Evolutionary conservation across 2,888 invertebrate genomes (phyloP), one percentile per base, ranked within the genome.

Genomic region (Microdon myrmicae): DNA sequence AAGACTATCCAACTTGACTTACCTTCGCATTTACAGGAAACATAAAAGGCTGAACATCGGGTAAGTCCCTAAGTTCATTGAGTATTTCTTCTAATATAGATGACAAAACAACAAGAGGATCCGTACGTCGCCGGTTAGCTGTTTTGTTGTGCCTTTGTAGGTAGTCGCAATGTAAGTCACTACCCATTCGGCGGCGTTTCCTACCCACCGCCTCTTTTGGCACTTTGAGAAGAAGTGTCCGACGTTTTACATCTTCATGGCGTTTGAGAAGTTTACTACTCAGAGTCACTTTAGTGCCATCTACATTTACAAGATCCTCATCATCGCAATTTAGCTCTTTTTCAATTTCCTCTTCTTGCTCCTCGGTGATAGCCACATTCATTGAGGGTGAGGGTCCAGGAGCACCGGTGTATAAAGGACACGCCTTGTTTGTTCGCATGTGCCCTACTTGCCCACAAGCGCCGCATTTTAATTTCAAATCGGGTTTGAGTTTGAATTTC

Each of bases 11-110:
- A 17, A 4, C 3, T 37, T 7, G 6, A 31, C 34, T 71, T 77
- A 89, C 90, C 83, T 96, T 97, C 7, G 89, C 87, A 81, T 93
- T 97, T 19, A 99, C 98, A 1, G 98, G 96, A 73, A 92, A 90
- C 69, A 96, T 82, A 81, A 99, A 98, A 0, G 93, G 93, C 70
- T 92, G 90, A 7, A 94, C 94, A 75, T 96, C 95, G 0, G 94
- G 93, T 77, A 97, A 79, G 71, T 91, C 91, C 32, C 96, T 83
- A 86, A 99, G 88, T 74, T 97, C 94, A 73, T 94, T 96, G 6
- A 96, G 81, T 51, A 98, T 94, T 45, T 87, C 87, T 75, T 98
- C 97, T 29, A 97, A 82, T 68, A 96, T 87, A 0, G 94, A 92
- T 0, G 95, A 93, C 45, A 98, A 81, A 0, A 97, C 96, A 8